A percentile compares a stretch with the other conserved stretches of the same genome.
Evolutionary conservation across 2,888 invertebrate species (phyloP).

Genomic region (Dendrolimus pini): DNA sequence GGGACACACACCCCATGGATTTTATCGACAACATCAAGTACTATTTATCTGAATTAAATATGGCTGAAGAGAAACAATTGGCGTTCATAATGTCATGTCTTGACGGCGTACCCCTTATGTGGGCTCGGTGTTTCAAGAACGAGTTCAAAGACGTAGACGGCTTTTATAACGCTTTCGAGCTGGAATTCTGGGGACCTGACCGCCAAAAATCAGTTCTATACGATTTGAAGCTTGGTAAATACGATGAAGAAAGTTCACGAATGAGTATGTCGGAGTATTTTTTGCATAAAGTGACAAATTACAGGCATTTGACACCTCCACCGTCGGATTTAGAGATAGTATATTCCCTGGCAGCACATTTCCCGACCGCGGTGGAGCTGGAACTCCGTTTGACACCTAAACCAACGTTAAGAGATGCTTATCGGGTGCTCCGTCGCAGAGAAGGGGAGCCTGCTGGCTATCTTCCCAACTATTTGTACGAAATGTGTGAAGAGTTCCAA

Average conservation of each 20-base stretch:
- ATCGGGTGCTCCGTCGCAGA: constrained; percentile 59
- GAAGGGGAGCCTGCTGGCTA: constrained; percentile 63
- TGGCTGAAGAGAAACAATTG: constrained; percentile 54
- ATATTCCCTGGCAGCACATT: constrained; percentile 67
- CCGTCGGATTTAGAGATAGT: constrained; percentile 69
- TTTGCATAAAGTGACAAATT: constrained; percentile 65
- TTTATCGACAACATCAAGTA: constrained; percentile 61
- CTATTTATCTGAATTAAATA: constrained; percentile 58
- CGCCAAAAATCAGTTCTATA: constrained; percentile 63
- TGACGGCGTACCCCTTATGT: constrained; percentile 63
- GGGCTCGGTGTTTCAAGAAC: constrained; percentile 63
- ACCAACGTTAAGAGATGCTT: constrained; percentile 65
- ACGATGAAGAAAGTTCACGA: constrained; percentile 46
- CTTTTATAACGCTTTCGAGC: constrained; percentile 60
- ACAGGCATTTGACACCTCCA: constrained; percentile 59
- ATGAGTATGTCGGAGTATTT: constrained; percentile 69
- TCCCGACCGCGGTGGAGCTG: constrained; percentile 62
- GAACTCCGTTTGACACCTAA: constrained; percentile 65
- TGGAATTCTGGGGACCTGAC: constrained; percentile 67
- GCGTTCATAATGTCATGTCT: constrained; percentile 63
- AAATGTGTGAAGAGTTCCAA: constrained; percentile 70
- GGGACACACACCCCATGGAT: constrained; percentile 65
- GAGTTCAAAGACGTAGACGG: constrained; percentile 53
- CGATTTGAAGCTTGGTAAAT: constrained; percentile 67
- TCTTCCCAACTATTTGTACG: constrained; percentile 66